phyloP scores from a whole-genome alignment of 2,888 invertebrate species.

The Notodonta dromedarius region DNA sequence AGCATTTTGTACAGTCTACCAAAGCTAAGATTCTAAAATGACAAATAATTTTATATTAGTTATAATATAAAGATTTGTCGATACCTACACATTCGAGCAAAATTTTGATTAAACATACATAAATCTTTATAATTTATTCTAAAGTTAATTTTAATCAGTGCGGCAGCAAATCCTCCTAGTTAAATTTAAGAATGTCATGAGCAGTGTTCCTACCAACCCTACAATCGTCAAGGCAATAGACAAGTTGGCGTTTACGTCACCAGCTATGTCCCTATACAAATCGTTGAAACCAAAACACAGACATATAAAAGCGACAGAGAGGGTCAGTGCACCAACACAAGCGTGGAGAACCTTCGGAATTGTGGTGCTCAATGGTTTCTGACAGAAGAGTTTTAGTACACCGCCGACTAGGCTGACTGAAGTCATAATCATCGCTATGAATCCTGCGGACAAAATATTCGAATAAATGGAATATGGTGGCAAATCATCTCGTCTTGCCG shows the following conservation, averaged over 20 bases:
- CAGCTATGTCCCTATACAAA: constrained; percentile 22
- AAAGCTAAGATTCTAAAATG: constrained; percentile 5
- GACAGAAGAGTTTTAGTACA: constrained; percentile 42
- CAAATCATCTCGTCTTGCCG: neutral
- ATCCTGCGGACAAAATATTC: constrained; percentile 50
- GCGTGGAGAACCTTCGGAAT: constrained; percentile 45
- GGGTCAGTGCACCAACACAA: constrained; percentile 44
- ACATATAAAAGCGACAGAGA: constrained; percentile 50
- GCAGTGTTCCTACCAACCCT: constrained; percentile 50
- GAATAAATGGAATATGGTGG: neutral
- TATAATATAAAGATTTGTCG: constrained; percentile 33
- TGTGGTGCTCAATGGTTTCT: constrained; percentile 22
- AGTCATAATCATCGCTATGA: constrained; percentile 57
- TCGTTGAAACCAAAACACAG: constrained; percentile 50
- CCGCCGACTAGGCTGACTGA: constrained; percentile 57
- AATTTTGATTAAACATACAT: neutral
- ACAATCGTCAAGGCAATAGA: constrained; percentile 48
- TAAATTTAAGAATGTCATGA: constrained; percentile 35
- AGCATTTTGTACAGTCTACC: constrained; percentile 6
- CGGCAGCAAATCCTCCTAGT: constrained; percentile 17
- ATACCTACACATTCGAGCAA: neutral
- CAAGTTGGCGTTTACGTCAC: constrained; percentile 42
- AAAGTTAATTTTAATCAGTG: neutral
- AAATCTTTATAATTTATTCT: too few species aligned
- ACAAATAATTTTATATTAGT: constrained; percentile 34